Evolutionary conservation across 2,888 invertebrate species (phyloP), one percentile per base, ranked within the genome.

Genomic region (Drosophila multiciliata): DNA sequence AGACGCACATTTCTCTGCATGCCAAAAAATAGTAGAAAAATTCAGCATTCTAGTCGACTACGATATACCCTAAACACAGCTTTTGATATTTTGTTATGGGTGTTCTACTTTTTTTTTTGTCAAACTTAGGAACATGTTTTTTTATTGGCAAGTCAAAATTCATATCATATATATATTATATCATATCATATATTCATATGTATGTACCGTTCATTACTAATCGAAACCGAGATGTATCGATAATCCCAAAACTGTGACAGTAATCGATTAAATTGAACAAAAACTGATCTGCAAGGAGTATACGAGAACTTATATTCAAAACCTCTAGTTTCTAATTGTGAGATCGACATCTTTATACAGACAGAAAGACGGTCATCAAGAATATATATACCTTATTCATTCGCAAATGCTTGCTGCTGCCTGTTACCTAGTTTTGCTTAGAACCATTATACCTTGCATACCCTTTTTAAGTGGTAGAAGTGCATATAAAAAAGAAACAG

Each of bases 1-100:
- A 61, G 55, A 67, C 57, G 8, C n/a, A 36, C n/a, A 40, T 33
- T 32, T 32, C 40, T 29, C n/a, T 15, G 1, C 17, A 20, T 17
- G 12, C 3, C 26, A 1, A 54, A 38, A 29, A 36, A n/a, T n/a
- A n/a, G n/a, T n/a, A n/a, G n/a, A n/a, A 7, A 11, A 26, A 12
- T 23, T 23, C 0, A 45, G 4, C 9, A 9, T n/a, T 9, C 1
- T 45, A 23, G 23, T 23, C 23, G 15, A 45, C 45, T 15, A 23
- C 23, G 8, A 15, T 20, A 45, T 23, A 45, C 45, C 45, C 45
- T 45, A 8, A 4, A 23, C 4, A 17, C 17, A 15, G 20, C 7
- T 15, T 7, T 20, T 3, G 17, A 38, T 38, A 17, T 17, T 8
- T 11, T 11, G 33, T 29, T 29, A 7, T 12, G 12, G 3, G 12